A percentile compares a stretch with the other conserved stretches of the same genome.
Evolutionary conservation across 2,888 invertebrate genomes (phyloP).

Genomic region (Nomada hirtipes): DNA sequence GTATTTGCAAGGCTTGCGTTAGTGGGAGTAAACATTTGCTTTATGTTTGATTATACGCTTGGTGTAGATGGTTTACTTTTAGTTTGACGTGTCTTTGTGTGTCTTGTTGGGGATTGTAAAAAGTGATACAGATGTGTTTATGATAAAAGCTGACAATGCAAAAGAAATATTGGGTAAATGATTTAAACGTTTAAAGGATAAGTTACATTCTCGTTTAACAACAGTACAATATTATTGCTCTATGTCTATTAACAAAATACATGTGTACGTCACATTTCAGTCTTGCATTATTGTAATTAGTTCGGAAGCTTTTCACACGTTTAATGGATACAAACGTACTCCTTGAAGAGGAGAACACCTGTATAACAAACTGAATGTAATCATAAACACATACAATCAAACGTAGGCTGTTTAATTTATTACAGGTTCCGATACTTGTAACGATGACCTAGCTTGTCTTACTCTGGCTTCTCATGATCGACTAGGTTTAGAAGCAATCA

Average conservation of each 20-base stretch:
- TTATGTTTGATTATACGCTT: not conserved
- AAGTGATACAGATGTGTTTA: constrained; percentile 49
- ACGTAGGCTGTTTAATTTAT: constrained; percentile 66
- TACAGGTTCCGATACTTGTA: constrained; percentile 84
- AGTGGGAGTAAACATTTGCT: not conserved
- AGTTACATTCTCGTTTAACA: not conserved
- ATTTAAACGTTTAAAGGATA: constrained; percentile 8
- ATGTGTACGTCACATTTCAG: not conserved
- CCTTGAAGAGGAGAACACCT: constrained; percentile 13
- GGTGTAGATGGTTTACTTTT: constrained; percentile 1
- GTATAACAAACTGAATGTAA: constrained; percentile 46
- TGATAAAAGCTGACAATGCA: constrained; percentile 31
- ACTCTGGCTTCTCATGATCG: constrained; percentile 91
- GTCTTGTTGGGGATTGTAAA: constrained; percentile 15
- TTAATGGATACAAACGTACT: constrained; percentile 10
- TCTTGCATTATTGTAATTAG: constrained; percentile 5
- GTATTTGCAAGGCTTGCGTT: constrained; percentile 6
- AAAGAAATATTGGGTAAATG: not conserved
- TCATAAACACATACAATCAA: constrained; percentile 67
- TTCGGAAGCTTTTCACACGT: constrained; percentile 15
- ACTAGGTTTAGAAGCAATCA: constrained; percentile 96
- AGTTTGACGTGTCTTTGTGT: not conserved
- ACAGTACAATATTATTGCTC: not conserved
- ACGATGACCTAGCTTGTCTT: constrained; percentile 92
- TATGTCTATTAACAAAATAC: constrained; percentile 40